Evolutionary conservation across 2,797 vertebrate genomes (phyloP).

Genomic region (Rhinophrynus dorsalis): DNA sequence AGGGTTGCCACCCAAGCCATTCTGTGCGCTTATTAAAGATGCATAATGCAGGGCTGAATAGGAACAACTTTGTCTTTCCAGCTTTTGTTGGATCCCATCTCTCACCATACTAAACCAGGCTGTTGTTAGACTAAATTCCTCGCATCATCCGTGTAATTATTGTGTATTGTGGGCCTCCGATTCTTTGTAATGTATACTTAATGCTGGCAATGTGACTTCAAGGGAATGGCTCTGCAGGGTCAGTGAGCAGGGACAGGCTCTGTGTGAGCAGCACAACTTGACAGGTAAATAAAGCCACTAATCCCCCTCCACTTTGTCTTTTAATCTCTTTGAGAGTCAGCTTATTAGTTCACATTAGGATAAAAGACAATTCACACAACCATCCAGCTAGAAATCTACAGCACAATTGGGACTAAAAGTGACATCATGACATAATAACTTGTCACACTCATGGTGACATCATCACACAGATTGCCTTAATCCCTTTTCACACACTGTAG

Average conservation of each 20-base stretch:
- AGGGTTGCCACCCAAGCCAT: too few relatives aligned
- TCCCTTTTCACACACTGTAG: constrained; percentile 46
- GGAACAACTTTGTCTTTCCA: too few relatives aligned
- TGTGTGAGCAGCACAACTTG: constrained; percentile 41
- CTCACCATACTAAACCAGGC: too few relatives aligned
- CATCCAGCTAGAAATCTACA: background rate
- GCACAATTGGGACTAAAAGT: background rate
- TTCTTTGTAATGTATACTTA: too few relatives aligned
- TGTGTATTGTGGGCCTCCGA: too few relatives aligned
- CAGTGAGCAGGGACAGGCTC: constrained; percentile 4
- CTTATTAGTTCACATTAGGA: constrained; percentile 74
- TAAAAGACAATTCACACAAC: constrained; percentile 63
- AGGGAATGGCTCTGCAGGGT: background rate
- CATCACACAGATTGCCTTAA: constrained; percentile 47
- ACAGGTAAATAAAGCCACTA: constrained; percentile 70
- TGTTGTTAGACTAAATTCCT: too few relatives aligned
- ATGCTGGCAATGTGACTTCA: background rate
- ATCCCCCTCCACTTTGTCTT: constrained; percentile 69
- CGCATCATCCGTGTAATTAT: too few relatives aligned
- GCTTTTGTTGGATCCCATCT: too few relatives aligned
- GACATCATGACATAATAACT: background rate
- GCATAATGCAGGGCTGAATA: too few relatives aligned
- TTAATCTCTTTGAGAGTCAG: constrained; percentile 67
- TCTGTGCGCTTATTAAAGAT: too few relatives aligned
- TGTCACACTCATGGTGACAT: background rate